Conservation (phyloP, 2,113 vertebrate genomes). For the Scolopax mira region DNA sequence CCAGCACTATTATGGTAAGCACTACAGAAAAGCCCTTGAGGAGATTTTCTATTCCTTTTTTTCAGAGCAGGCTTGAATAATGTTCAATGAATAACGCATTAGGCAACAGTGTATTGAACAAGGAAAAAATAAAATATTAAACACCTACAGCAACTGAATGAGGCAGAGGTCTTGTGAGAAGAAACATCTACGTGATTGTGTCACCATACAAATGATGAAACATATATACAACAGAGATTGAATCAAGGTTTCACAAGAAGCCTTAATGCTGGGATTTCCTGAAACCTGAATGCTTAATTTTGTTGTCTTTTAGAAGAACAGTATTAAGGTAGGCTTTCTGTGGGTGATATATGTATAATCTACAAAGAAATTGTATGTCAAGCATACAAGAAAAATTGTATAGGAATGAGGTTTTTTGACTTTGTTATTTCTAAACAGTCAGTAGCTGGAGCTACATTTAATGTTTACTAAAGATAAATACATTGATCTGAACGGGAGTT, state of each 20-base stretch:
- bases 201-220: neutral
- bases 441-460: neutral
- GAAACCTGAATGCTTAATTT: neutral
- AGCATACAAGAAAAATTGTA: neutral
- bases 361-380: neutral
- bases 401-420: neutral
- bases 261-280: neutral
- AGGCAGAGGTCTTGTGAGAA: neutral
- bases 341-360: neutral
- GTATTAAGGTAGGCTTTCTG: neutral
- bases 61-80: neutral
- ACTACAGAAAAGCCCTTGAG: constrained; percentile 19
- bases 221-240: neutral
- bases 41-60: neutral
- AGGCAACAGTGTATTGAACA: neutral
- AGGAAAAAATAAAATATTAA: constrained; percentile 31
- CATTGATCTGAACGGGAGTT: neutral
- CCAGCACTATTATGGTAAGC: neutral
- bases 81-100: neutral
- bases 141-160: neutral
- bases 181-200: neutral
- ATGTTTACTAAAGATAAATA: neutral
- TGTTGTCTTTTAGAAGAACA: neutral
- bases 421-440: neutral
- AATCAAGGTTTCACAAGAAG: neutral